Percentiles rank a stretch among this genome's conserved stretches.
phyloP scores from a whole-genome alignment of 2,113 vertebrate species.

The Athene cunicularia region DNA sequence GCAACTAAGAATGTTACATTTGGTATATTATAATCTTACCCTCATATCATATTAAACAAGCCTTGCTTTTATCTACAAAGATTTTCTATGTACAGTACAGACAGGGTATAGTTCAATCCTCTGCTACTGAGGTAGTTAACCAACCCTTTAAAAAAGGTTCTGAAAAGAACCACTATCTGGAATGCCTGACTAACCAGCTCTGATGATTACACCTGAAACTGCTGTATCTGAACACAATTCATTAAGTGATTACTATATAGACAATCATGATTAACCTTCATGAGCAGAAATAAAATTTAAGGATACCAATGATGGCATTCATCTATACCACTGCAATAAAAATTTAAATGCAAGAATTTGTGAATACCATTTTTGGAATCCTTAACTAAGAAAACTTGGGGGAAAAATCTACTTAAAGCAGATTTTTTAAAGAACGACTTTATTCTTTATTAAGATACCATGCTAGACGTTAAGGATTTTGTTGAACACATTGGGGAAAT shows the following conservation, averaged over 20 bases:
- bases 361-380: constrained; percentile 82
- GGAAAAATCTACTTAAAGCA: constrained; percentile 86
- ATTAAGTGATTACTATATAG: constrained; percentile 87
- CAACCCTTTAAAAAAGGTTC: constrained; percentile 99
- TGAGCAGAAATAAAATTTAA: constrained; percentile 83
- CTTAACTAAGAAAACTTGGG: constrained; percentile 76
- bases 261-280: constrained; percentile 95
- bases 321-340: constrained; percentile 80
- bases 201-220: constrained; percentile 99
- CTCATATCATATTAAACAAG: constrained; percentile 99
- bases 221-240: constrained; percentile 96
- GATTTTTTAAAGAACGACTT: constrained; percentile 80
- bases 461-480: constrained; percentile 85
- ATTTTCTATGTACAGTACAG: constrained; percentile 99
- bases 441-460: constrained; percentile 86
- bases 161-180: constrained; percentile 99
- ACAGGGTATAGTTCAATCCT: constrained; percentile 99
- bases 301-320: constrained; percentile 82
- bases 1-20: constrained; percentile 99
- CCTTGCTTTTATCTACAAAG: constrained; percentile 99
- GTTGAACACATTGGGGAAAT: constrained; percentile 84
- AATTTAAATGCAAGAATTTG: constrained; percentile 78
- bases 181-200: constrained; percentile 99
- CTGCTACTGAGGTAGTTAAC: constrained; percentile 97
- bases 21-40: constrained; percentile 94